Conservation (phyloP, 2,113 vertebrate species). For the Periophthalmus modestus region DNA sequence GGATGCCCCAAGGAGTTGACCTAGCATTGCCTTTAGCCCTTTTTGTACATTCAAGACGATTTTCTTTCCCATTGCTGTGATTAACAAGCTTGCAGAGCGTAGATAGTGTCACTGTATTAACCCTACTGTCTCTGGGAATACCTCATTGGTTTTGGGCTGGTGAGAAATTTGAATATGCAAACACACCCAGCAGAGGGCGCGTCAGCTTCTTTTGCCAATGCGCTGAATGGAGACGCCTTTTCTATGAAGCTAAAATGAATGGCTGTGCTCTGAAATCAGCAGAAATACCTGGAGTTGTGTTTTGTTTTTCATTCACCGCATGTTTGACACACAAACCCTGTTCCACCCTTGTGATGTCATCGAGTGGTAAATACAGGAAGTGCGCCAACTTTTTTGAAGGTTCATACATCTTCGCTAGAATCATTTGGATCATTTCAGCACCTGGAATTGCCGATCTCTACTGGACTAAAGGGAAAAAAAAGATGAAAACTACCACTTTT, state of each 20-base stretch:
- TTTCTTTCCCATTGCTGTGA: not conserved
- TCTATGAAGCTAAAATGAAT: not conserved
- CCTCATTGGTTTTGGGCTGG: too few species aligned
- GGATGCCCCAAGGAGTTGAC: constrained; percentile 23
- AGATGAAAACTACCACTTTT: too few species aligned
- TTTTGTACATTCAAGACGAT: not conserved
- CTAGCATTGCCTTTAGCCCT: constrained; percentile 15
- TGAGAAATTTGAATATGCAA: not conserved
- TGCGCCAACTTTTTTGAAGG: too few species aligned
- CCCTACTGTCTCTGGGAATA: not conserved
- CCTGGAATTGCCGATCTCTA: too few species aligned
- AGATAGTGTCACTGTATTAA: not conserved
- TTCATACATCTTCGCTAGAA: too few species aligned
- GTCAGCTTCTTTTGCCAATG: not conserved
- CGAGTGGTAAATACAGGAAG: too few species aligned
- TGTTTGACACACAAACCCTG: too few species aligned
- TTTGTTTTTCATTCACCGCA: too few species aligned
- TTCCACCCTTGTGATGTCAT: too few species aligned
- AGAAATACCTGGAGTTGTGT: too few species aligned
- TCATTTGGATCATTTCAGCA: too few species aligned
- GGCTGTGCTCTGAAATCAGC: not conserved
- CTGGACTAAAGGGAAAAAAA: too few species aligned
- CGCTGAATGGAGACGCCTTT: not conserved
- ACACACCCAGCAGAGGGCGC: not conserved
- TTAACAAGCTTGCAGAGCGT: not conserved